Conservation (phyloP, 2,797 vertebrate genomes). For the Antennarius maculatus region DNA sequence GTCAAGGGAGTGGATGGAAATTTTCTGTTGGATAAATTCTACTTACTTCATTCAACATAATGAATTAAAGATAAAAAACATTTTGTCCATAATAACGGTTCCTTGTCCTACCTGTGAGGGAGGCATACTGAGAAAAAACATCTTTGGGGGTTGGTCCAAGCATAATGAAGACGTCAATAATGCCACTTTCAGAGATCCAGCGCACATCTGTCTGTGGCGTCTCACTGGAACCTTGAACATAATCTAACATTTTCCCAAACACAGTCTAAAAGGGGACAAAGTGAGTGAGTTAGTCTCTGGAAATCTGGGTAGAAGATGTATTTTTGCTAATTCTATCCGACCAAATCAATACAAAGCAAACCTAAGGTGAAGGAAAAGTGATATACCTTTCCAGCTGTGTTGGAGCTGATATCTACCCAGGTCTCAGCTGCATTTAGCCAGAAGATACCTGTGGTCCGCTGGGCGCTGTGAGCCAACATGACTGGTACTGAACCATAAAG, state of each 20-base stretch:
- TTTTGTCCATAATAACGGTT: neutral
- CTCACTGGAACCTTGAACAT: slow-evolving; percentile 89
- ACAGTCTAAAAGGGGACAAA: slow-evolving; percentile 73
- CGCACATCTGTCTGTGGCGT: slow-evolving; percentile 91
- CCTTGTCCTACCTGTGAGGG: slow-evolving; percentile 85
- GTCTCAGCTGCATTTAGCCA: slow-evolving; percentile 97
- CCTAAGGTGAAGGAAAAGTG: neutral
- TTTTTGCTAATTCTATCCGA: neutral
- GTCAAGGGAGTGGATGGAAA: no score
- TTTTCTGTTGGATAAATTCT: no score
- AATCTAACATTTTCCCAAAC: slow-evolving; percentile 86
- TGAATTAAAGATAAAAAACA: neutral
- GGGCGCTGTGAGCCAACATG: slow-evolving; percentile 86
- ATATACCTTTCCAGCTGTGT: slow-evolving; percentile 90
- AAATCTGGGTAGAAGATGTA: neutral
- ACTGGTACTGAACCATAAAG: slow-evolving; percentile 91
- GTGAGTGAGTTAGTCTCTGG: neutral
- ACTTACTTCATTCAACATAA: neutral
- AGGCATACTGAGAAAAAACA: slow-evolving; percentile 88
- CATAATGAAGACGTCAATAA: slow-evolving; percentile 91
- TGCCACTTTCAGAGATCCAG: slow-evolving; percentile 95
- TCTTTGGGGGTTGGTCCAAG: slow-evolving; percentile 85
- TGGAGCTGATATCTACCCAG: slow-evolving; percentile 95
- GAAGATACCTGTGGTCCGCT: slow-evolving; percentile 89
- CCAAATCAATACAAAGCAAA: neutral